These are phyloP conservation scores for Drosophila parabipectinata DNA, from an alignment of 1,140 invertebrate genomes.

Conservation along the genomic window DNA sequence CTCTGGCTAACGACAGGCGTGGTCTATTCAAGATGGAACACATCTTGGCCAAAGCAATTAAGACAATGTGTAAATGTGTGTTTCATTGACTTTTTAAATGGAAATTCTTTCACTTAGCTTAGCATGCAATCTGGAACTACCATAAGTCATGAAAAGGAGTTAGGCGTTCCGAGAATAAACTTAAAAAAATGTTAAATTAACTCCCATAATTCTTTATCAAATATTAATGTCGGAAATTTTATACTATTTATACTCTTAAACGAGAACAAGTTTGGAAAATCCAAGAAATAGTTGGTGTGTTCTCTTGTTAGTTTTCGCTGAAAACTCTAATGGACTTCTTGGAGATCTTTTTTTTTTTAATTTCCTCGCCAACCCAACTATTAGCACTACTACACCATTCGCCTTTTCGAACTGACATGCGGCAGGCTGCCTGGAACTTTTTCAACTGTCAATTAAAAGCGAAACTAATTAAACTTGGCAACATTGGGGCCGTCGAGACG, in stretches of 20 bases:
- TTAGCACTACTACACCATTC: background rate
- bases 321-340: constrained; percentile 1
- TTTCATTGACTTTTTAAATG: constrained; percentile 58
- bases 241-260: background rate
- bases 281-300: background rate
- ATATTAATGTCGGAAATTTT: background rate
- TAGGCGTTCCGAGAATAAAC: background rate
- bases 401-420: constrained; percentile 34
- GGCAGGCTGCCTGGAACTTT: constrained; percentile 61
- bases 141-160: background rate
- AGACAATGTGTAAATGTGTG: constrained; percentile 56
- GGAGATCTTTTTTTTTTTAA: background rate
- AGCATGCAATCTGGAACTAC: background rate
- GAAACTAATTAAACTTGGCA: constrained; percentile 81
- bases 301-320: background rate
- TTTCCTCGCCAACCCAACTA: background rate
- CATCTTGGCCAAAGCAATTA: constrained; percentile 40
- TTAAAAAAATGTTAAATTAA: background rate
- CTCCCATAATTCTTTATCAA: no score
- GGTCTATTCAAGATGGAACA: constrained; percentile 26
- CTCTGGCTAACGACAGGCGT: constrained; percentile 24
- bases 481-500: constrained; percentile 60
- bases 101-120: constrained; percentile 11
- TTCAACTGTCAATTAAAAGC: constrained; percentile 75
- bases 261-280: background rate